A percentile compares a stretch with the other conserved stretches of the same genome.
These are phyloP conservation scores for Ciconia stormi DNA, from an alignment of 2,113 vertebrate species.

Conservation along the genomic window DNA sequence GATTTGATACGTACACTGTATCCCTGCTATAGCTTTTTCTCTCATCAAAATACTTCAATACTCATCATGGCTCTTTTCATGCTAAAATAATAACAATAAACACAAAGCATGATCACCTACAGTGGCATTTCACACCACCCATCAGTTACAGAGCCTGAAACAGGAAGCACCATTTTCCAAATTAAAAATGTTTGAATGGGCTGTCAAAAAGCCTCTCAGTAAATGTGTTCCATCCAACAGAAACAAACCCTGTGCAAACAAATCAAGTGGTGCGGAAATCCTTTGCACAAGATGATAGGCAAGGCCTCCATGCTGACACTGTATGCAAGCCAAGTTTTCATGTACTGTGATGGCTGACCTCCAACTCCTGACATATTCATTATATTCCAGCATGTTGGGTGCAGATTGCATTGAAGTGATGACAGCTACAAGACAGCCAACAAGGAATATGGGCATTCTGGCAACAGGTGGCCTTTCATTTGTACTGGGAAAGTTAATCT, in stretches of 20 bases:
- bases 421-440: slow-evolving; percentile 88
- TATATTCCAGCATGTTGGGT: slow-evolving; percentile 84
- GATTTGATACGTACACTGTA: not conserved
- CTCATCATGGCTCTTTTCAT: slow-evolving; percentile 44
- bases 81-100: slow-evolving; percentile 64
- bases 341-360: slow-evolving; percentile 89
- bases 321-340: slow-evolving; percentile 83
- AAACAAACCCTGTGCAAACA: slow-evolving; percentile 86
- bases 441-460: slow-evolving; percentile 82
- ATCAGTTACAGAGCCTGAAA: slow-evolving; percentile 72
- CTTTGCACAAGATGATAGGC: slow-evolving; percentile 81
- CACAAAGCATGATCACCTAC: slow-evolving; percentile 42
- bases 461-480: slow-evolving; percentile 88
- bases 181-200: slow-evolving; percentile 82
- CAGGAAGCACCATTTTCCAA: slow-evolving; percentile 76
- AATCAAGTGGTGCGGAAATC: slow-evolving; percentile 86
- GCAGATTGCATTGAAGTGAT: slow-evolving; percentile 83
- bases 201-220: slow-evolving; percentile 83
- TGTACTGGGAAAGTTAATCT: slow-evolving; percentile 85
- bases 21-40: not conserved
- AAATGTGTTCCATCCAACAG: slow-evolving; percentile 80
- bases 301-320: slow-evolving; percentile 79
- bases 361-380: slow-evolving; percentile 89
- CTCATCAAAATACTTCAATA: slow-evolving; percentile 59
- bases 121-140: slow-evolving; percentile 67